Conservation (phyloP, 2,888 invertebrate genomes). For the Diachrysia chrysitis region DNA sequence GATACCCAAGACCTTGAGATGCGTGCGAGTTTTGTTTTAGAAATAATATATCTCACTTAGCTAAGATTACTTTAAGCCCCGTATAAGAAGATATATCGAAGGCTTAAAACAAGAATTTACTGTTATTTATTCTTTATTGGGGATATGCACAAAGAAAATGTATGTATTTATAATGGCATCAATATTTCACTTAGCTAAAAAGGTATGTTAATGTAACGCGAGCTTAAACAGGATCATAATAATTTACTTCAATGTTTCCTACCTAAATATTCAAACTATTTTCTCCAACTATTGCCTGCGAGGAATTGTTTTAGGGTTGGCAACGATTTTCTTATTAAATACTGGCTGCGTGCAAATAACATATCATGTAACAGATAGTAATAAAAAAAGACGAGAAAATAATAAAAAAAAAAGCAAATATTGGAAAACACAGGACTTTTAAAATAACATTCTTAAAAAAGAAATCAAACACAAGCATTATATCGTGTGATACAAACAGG, state of each 20-base stretch:
- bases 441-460: conserved; percentile 6
- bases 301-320: neutral
- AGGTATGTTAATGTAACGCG: conserved; percentile 2
- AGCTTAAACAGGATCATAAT: conserved; percentile 7
- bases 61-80: conserved; percentile 79
- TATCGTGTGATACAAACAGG: neutral
- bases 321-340: neutral
- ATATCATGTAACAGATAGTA: neutral
- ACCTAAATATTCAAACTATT: conserved; percentile 5
- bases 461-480: neutral
- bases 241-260: neutral
- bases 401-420: neutral
- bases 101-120: conserved; percentile 70
- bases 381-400: neutral
- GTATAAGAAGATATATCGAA: conserved; percentile 79
- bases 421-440: neutral
- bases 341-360: neutral
- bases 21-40: conserved; percentile 77
- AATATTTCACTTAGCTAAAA: conserved; percentile 26
- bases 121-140: conserved; percentile 69
- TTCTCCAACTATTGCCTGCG: neutral
- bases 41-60: conserved; percentile 83
- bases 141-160: conserved; percentile 58
- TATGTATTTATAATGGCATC: conserved; percentile 16
- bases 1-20: conserved; percentile 60